Percentiles rank a stretch among this genome's conserved stretches.
phyloP scores from a whole-genome alignment of 2,888 invertebrate species.

The Seira ritae region DNA sequence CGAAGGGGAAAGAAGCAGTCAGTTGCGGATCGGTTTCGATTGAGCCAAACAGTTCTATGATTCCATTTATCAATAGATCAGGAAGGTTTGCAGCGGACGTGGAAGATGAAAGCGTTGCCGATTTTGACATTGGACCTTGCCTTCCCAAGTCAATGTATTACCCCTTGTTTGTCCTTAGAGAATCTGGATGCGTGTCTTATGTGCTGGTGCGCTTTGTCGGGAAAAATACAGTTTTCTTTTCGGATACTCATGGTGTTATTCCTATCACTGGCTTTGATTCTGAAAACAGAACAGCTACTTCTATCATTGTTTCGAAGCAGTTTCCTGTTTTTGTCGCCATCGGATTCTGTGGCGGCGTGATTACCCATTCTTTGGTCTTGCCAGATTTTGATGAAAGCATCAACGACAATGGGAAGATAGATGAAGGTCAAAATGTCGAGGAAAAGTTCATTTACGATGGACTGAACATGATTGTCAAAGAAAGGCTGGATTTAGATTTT shows the following conservation, averaged over 20 bases:
- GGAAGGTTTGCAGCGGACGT: slow-evolving; percentile 47
- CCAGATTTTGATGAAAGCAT: slow-evolving; percentile 52
- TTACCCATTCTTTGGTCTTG: slow-evolving; percentile 61
- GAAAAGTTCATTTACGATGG: slow-evolving; percentile 62
- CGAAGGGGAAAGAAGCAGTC: slow-evolving; percentile 36
- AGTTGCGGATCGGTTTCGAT: slow-evolving; percentile 46
- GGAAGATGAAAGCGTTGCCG: slow-evolving; percentile 61
- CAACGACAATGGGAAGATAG: slow-evolving; percentile 36
- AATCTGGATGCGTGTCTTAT: slow-evolving; percentile 63
- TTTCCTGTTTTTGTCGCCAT: slow-evolving; percentile 62
- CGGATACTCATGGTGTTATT: slow-evolving; percentile 37
- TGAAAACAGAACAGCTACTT: slow-evolving; percentile 36
- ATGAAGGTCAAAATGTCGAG: slow-evolving; percentile 60
- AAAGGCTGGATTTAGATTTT: slow-evolving; percentile 62
- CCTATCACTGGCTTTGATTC: slow-evolving; percentile 32
- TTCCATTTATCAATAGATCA: slow-evolving; percentile 55
- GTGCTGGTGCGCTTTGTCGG: slow-evolving; percentile 61
- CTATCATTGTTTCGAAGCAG: slow-evolving; percentile 54
- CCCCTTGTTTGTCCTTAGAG: slow-evolving; percentile 58
- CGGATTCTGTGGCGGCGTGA: slow-evolving; percentile 55
- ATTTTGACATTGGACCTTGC: slow-evolving; percentile 66
- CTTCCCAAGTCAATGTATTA: slow-evolving; percentile 61
- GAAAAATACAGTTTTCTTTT: slow-evolving; percentile 36
- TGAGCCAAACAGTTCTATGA: slow-evolving; percentile 29
- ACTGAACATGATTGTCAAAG: slow-evolving; percentile 50